Evolutionary conservation across 2,888 invertebrate species (phyloP).

Genomic region (Escarpia spicata): DNA sequence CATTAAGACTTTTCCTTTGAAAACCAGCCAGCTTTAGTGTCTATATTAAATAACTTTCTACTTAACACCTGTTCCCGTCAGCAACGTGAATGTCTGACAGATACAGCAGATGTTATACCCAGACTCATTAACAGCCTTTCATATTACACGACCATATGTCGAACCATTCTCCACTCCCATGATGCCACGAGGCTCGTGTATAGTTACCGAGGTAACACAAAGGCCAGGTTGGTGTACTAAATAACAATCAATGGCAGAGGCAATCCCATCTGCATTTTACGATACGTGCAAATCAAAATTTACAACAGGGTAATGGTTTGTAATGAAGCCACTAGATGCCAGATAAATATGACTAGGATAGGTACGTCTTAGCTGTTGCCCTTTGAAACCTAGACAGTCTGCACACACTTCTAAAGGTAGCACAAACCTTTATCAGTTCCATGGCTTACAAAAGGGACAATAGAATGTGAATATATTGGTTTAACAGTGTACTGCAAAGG

Average conservation of each 20-base stretch:
- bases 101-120: conserved; percentile 1
- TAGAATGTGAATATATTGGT: background rate
- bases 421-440: background rate
- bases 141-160: background rate
- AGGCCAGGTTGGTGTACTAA: background rate
- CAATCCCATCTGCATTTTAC: background rate
- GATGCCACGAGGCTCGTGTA: background rate
- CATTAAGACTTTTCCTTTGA: background rate
- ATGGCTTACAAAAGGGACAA: background rate
- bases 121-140: background rate
- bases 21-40: background rate
- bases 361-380: background rate
- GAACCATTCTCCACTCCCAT: background rate
- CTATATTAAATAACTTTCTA: background rate
- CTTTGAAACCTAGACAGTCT: background rate
- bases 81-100: background rate
- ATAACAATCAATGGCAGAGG: background rate
- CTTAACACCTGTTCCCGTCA: background rate
- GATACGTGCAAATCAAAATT: background rate
- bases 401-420: background rate
- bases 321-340: background rate
- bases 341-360: background rate
- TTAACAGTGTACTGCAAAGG: background rate
- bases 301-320: background rate
- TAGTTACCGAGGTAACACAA: background rate